Percentiles rank a stretch among this genome's conserved stretches.
These are phyloP conservation scores for Callopanchax toddi DNA, from an alignment of 2,113 vertebrate species.

Conservation along the genomic window DNA sequence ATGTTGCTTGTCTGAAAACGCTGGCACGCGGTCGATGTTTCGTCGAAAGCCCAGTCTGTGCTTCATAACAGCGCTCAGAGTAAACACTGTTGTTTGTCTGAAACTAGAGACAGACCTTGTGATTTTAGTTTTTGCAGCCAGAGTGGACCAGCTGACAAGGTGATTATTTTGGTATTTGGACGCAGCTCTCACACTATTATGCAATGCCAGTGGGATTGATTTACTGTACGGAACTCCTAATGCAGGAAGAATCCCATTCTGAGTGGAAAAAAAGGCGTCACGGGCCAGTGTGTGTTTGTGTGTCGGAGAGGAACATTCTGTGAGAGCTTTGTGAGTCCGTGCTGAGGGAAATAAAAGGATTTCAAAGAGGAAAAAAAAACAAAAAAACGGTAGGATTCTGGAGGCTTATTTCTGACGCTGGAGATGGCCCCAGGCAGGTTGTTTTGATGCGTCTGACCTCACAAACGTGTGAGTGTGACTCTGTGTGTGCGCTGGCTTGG, in stretches of 20 bases:
- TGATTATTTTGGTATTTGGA: constrained; percentile 73
- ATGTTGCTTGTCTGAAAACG: constrained; percentile 60
- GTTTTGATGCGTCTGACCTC: constrained; percentile 68
- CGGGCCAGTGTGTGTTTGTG: constrained; percentile 1
- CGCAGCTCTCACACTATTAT: constrained; percentile 59
- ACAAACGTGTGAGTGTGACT: constrained; percentile 28
- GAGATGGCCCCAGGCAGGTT: constrained; percentile 56
- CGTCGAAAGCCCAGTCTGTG: constrained; percentile 44
- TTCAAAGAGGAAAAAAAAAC: constrained; percentile 13
- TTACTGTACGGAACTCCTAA: constrained; percentile 55
- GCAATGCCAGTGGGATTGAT: constrained; percentile 69
- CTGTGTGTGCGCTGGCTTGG: constrained; percentile 13
- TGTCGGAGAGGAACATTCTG: background rate
- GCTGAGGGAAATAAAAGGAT: constrained; percentile 24
- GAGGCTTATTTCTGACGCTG: constrained; percentile 55
- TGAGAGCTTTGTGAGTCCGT: background rate
- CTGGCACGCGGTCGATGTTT: constrained; percentile 37
- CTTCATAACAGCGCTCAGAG: constrained; percentile 46
- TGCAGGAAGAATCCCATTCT: constrained; percentile 36
- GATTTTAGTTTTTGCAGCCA: constrained; percentile 47
- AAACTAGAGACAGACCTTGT: constrained; percentile 49
- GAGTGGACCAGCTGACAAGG: constrained; percentile 60
- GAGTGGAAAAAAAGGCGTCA: constrained; percentile 9
- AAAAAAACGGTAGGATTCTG: constrained; percentile 13
- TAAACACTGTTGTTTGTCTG: constrained; percentile 71